Conservation (phyloP, 2,113 vertebrate genomes). For the Prinia subflava region DNA sequence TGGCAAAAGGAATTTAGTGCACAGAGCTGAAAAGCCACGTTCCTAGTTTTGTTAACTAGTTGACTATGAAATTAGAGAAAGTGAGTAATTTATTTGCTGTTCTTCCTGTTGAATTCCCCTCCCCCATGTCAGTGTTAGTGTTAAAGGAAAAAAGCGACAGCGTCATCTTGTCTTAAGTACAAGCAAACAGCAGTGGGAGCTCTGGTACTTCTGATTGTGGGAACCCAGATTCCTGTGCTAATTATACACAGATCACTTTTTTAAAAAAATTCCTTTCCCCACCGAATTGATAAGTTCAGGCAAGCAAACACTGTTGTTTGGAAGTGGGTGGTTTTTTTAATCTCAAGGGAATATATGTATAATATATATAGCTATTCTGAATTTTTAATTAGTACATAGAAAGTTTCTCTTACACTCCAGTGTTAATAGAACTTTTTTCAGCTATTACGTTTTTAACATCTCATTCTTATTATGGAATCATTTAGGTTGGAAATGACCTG, state of each 20-base stretch:
- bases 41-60: background rate
- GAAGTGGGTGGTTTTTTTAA: background rate
- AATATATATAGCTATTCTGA: background rate
- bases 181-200: slow-evolving; percentile 51
- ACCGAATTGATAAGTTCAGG: background rate
- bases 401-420: background rate
- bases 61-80: background rate
- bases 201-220: slow-evolving; percentile 24
- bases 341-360: background rate
- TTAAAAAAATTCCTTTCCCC: background rate
- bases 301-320: background rate
- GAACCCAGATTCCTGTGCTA: background rate
- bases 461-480: background rate
- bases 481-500: background rate
- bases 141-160: slow-evolving; percentile 50
- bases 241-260: background rate
- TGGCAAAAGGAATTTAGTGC: background rate
- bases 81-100: background rate
- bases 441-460: background rate
- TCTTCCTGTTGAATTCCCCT: slow-evolving; percentile 33
- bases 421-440: background rate
- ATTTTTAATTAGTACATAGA: background rate
- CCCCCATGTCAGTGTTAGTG: slow-evolving; percentile 16
- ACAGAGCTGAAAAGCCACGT: background rate
- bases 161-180: slow-evolving; percentile 58